Percentiles rank a stretch among this genome's conserved stretches.
Conservation (phyloP, 2,797 vertebrate genomes). For the Amniataba percoides region DNA sequence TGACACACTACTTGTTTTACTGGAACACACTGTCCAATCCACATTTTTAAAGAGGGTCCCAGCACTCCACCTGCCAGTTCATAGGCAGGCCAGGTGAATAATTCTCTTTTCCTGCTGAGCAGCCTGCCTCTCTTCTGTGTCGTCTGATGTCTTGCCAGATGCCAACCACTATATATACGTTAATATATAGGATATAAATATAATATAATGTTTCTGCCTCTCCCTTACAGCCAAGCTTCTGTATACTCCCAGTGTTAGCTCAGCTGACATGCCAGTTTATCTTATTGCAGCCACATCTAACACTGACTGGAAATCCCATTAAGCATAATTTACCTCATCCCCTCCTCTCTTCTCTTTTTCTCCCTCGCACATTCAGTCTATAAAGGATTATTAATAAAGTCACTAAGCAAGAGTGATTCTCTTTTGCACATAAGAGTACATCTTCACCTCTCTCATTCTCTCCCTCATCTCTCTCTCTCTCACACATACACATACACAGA, state of each 20-base stretch:
- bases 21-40: slow-evolving; percentile 3
- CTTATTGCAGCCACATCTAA: slow-evolving; percentile 44
- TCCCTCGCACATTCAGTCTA: slow-evolving; percentile 11
- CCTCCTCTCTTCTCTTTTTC: slow-evolving; percentile 16
- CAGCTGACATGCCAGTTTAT: slow-evolving; percentile 33
- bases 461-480: slow-evolving; percentile 16
- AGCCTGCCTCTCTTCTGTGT: background rate
- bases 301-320: slow-evolving; percentile 52
- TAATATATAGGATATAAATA: slow-evolving; percentile 2
- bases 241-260: background rate
- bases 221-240: background rate
- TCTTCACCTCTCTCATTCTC: slow-evolving; percentile 7
- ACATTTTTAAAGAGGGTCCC: slow-evolving; percentile 11
- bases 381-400: slow-evolving; percentile 69
- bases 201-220: slow-evolving; percentile 27
- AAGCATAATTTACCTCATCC: slow-evolving; percentile 41
- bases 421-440: slow-evolving; percentile 26
- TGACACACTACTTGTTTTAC: background rate
- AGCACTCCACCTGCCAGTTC: slow-evolving; percentile 16
- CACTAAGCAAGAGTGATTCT: slow-evolving; percentile 55
- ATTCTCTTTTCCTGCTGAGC: slow-evolving; percentile 10
- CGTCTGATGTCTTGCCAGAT: slow-evolving; percentile 17
- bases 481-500: background rate
- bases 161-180: slow-evolving; percentile 22
- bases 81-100: slow-evolving; percentile 15